Conservation (phyloP, 2,888 invertebrate genomes). For the Acanthoscelides obtectus region DNA sequence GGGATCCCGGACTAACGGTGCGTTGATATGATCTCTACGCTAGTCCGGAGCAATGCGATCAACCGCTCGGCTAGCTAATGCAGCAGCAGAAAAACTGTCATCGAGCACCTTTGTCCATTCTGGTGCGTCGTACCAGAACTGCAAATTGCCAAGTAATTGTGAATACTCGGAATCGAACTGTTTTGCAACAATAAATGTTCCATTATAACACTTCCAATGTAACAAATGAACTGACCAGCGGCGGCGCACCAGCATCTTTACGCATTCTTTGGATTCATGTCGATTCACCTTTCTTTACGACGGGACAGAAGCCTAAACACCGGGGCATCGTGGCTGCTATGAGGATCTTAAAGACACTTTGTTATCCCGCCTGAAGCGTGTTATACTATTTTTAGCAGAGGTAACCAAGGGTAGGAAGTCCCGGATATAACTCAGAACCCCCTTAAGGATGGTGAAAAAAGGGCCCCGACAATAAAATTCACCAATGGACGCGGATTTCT, state of each 20-base stretch:
- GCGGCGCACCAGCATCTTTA: background rate
- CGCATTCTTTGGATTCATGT: background rate
- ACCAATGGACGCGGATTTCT: too few species aligned
- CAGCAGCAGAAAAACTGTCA: background rate
- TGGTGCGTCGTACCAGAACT: background rate
- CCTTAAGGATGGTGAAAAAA: too few species aligned
- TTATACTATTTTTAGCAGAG: too few species aligned
- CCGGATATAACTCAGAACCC: too few species aligned
- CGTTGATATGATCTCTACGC: background rate
- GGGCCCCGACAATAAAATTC: too few species aligned
- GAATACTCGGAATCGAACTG: slow-evolving; percentile 31
- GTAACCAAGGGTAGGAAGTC: too few species aligned
- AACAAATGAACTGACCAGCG: slow-evolving; percentile 24
- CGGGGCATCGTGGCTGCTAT: too few species aligned
- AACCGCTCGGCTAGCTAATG: background rate
- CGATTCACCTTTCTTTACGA: too few species aligned
- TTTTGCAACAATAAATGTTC: slow-evolving; percentile 33
- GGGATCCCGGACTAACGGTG: too few species aligned
- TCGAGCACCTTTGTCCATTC: background rate
- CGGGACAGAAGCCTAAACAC: too few species aligned
- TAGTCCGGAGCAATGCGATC: background rate
- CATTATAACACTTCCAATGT: slow-evolving; percentile 33
- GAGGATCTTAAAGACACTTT: too few species aligned
- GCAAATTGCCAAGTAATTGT: slow-evolving; percentile 27
- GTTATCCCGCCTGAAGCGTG: too few species aligned